phyloP scores from a whole-genome alignment of 2,113 vertebrate species.

The Scartelaos histophorus region DNA sequence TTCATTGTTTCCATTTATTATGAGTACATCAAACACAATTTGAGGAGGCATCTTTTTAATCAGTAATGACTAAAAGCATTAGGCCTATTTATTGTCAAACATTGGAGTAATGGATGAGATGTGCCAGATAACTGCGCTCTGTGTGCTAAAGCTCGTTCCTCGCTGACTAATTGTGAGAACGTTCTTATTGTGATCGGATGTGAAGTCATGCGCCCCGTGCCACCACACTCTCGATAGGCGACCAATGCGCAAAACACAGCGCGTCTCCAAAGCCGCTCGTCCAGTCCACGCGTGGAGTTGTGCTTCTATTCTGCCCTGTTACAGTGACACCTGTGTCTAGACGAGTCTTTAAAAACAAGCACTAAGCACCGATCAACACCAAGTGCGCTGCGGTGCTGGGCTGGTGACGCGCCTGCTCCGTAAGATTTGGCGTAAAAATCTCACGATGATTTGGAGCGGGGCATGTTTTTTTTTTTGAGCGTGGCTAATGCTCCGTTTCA shows the following conservation, averaged over 20 bases:
- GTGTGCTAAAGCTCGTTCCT: constrained; percentile 32
- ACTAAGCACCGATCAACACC: background rate
- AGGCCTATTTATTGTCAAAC: constrained; percentile 3
- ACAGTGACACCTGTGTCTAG: constrained; percentile 8
- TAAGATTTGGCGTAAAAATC: background rate
- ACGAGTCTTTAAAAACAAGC: background rate
- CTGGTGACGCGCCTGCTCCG: background rate
- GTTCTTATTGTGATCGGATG: background rate
- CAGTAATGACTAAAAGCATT: background rate
- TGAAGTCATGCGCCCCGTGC: background rate
- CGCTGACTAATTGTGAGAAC: constrained; percentile 17
- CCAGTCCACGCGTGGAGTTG: background rate
- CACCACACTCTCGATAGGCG: background rate
- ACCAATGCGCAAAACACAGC: background rate
- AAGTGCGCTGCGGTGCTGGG: too few relatives aligned
- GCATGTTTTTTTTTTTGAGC: constrained; percentile 59
- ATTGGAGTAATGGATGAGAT: constrained; percentile 9
- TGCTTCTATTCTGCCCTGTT: constrained; percentile 9
- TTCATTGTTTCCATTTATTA: too few relatives aligned
- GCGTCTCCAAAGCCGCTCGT: background rate
- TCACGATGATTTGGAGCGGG: constrained; percentile 23
- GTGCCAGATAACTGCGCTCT: constrained; percentile 32
- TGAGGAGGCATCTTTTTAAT: too few relatives aligned
- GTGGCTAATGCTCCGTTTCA: constrained; percentile 46
- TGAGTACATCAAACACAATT: too few relatives aligned